phyloP scores from a whole-genome alignment of 2,797 vertebrate genomes.

The Rhynchotus rufescens region DNA sequence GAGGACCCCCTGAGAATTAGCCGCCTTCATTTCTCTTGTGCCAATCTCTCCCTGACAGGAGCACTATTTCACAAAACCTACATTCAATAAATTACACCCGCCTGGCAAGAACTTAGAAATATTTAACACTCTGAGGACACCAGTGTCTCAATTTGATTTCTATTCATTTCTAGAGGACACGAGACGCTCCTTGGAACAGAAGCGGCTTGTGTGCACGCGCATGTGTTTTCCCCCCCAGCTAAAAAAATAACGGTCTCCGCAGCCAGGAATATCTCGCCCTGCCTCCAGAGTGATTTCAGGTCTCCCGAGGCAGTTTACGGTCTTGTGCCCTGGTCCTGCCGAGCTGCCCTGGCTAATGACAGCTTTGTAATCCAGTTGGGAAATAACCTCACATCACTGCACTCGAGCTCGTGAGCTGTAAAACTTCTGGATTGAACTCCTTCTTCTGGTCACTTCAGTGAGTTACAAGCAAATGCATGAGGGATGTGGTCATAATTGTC shows the following conservation, averaged over 20 bases:
- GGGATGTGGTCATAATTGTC: conserved; percentile 66
- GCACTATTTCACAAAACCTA: conserved; percentile 78
- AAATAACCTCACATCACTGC: conserved; percentile 67
- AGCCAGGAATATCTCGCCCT: conserved; percentile 31
- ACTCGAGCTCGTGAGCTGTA: conserved; percentile 52
- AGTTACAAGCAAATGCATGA: conserved; percentile 54
- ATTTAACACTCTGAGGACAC: conserved; percentile 65
- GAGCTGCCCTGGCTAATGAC: conserved; percentile 72
- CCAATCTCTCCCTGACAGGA: conserved; percentile 82
- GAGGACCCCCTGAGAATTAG: conserved; percentile 85
- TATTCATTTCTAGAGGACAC: conserved; percentile 68
- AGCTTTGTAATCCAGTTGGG: conserved; percentile 78
- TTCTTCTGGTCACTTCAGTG: conserved; percentile 64
- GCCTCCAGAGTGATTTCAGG: conserved; percentile 56
- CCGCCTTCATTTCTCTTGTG: conserved; percentile 81
- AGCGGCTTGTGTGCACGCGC: conserved; percentile 21
- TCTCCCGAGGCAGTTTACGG: conserved; percentile 72
- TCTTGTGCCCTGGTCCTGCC: conserved; percentile 68
- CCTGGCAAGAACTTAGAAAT: conserved; percentile 76
- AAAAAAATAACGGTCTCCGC: conserved; percentile 11
- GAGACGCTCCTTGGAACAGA: conserved; percentile 59
- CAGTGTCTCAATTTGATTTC: conserved; percentile 67
- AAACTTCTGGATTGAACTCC: conserved; percentile 56
- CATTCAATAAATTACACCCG: conserved; percentile 78
- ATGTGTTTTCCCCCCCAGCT: neutral